Evolutionary conservation across 2,797 vertebrate genomes (phyloP), one percentile per base, ranked within the genome.

Genomic region (Peromyscus eremicus): DNA sequence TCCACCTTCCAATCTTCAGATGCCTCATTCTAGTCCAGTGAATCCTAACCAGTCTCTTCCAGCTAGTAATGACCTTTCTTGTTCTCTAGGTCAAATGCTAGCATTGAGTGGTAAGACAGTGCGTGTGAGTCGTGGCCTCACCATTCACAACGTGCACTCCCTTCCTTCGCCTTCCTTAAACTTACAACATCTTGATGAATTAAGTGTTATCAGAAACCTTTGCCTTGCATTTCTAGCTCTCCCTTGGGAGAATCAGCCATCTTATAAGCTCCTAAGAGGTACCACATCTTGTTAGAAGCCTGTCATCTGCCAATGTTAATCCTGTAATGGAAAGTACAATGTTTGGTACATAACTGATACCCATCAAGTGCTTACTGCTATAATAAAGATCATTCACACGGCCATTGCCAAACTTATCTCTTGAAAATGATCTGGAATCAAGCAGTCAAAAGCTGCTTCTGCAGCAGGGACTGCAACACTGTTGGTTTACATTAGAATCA

Each of bases 131-230:
- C 12, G 32, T 46, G 64, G 29, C 32, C 55, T 94, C 73, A 46
- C 32, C 70, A 37, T 71, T 94, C 21, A 66, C 71, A 43, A 81
- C 75, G 32, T 25, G 46, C 1, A 8, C 79, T 84, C 11, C 55
- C 25, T 46, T 94, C 46, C 19, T 14, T 93, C 49, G 60, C 27
- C 32, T 94, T 60, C 13, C 83, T 87, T 92, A 87, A 92, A 84
- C 34, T 60, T 64, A 64, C 23, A 92, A 21, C 12, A 83, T 64
- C 62, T 40, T 46, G 4, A 57, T 84, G 87, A 60, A 71, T 95
- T 86, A 89, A 46, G 11, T 94, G 40, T 89, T 95, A 92, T 55
- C 29, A 77, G 66, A 89, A 83, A 68, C 57, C 25, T 89, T 94
- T 92, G 29, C 27, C 11, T 90, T 95, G 2, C 21, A 27, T 68